Percentiles rank a stretch among this genome's conserved stretches.
These are phyloP conservation scores for Pygoscelis antarcticus DNA, from an alignment of 2,113 vertebrate genomes.

Conservation along the genomic window DNA sequence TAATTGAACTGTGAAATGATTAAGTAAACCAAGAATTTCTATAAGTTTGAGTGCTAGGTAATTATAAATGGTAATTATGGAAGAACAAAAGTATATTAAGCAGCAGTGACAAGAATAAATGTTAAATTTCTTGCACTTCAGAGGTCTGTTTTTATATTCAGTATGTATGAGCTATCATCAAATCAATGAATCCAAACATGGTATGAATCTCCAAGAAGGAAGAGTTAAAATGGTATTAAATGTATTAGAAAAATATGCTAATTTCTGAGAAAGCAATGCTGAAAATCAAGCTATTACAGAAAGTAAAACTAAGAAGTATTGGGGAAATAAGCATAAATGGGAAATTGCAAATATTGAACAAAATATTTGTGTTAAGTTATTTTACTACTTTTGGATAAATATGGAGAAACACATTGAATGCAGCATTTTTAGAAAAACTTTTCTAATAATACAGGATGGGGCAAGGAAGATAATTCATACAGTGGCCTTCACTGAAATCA, in stretches of 20 bases:
- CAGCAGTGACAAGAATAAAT: background rate
- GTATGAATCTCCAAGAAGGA: background rate
- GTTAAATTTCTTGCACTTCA: background rate
- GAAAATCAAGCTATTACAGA: background rate
- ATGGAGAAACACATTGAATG: background rate
- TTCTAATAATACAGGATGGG: background rate
- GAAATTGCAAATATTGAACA: background rate
- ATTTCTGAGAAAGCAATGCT: background rate
- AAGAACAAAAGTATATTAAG: constrained; percentile 4
- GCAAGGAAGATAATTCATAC: background rate
- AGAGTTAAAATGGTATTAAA: background rate
- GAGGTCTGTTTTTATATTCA: background rate
- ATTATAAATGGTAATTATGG: constrained; percentile 8
- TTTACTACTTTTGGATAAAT: background rate
- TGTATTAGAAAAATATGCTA: background rate
- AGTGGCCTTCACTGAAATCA: background rate
- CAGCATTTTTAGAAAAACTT: background rate
- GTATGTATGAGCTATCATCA: background rate
- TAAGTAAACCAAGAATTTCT: constrained; percentile 48
- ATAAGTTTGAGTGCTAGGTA: background rate
- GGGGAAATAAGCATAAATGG: background rate
- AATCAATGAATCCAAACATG: background rate
- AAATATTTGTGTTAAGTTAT: background rate
- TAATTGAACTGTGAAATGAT: constrained; percentile 48
- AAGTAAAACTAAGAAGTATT: background rate